A percentile compares a stretch with the other conserved stretches of the same genome.
Evolutionary conservation across 2,888 invertebrate species (phyloP).

Genomic region (Amiota mariae): DNA sequence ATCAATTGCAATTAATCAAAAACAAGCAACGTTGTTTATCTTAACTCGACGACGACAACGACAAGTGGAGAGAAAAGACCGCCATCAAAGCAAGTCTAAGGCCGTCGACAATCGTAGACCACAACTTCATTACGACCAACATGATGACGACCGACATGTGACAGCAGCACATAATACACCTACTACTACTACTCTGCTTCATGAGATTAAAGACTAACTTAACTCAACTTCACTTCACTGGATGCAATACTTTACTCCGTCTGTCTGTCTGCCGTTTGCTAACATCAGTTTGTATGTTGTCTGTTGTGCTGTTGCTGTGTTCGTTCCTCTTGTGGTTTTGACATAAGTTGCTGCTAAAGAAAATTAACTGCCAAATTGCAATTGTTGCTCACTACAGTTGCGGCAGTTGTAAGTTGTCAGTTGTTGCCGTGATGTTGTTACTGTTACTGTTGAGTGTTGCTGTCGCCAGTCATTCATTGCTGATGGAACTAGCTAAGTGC

Average conservation of each 20-base stretch:
- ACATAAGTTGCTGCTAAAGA: slow-evolving; percentile 25
- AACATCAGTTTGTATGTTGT: neutral
- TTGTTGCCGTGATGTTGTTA: neutral
- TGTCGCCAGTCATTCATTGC: slow-evolving; percentile 6
- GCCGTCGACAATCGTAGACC: neutral
- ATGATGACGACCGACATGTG: neutral
- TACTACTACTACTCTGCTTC: neutral
- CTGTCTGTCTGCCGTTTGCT: neutral
- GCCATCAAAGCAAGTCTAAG: neutral
- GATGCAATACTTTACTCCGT: neutral
- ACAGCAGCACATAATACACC: neutral
- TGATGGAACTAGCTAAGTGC: neutral
- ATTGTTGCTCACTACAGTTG: slow-evolving; percentile 11
- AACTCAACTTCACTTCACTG: neutral
- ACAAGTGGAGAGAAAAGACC: neutral
- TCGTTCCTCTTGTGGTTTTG: slow-evolving; percentile 12
- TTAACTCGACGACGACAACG: neutral
- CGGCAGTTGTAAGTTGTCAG: neutral
- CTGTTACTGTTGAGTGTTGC: slow-evolving; percentile 18
- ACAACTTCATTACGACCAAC: slow-evolving; percentile 8
- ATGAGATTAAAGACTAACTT: neutral
- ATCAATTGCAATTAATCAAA: slow-evolving; percentile 35
- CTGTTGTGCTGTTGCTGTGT: slow-evolving; percentile 12
- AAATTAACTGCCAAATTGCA: slow-evolving; percentile 33
- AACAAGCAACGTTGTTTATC: slow-evolving; percentile 7